These are phyloP conservation scores for Microchirus variegatus DNA, from an alignment of 2,797 vertebrate genomes.

Conservation along the genomic window DNA sequence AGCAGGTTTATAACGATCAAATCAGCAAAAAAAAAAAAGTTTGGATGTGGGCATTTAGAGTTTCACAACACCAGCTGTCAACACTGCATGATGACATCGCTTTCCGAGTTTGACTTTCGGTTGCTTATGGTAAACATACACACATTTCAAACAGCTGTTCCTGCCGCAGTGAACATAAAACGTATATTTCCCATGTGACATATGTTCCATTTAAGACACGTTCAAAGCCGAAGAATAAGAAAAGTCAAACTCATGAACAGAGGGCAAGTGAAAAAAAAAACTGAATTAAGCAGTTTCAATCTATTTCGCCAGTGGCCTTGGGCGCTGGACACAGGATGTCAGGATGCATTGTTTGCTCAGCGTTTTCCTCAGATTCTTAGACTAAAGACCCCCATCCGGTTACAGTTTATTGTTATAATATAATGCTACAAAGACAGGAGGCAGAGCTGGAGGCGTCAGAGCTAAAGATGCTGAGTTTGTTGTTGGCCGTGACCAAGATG, in stretches of 20 bases:
- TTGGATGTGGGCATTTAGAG: neutral
- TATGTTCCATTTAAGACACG: neutral
- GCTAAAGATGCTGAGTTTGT: no score
- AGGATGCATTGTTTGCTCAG: no score
- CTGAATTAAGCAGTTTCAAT: neutral
- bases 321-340: no score
- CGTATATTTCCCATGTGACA: neutral
- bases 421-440: no score
- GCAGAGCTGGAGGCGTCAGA: no score
- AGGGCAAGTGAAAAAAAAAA: neutral
- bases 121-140: neutral
- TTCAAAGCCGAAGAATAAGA: neutral
- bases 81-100: neutral
- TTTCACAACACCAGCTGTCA: neutral
- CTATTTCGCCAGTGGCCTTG: no score
- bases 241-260: neutral
- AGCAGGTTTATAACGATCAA: neutral
- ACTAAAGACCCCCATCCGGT: neutral
- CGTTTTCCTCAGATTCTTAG: neutral
- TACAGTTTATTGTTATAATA: no score
- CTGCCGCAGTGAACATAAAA: neutral
- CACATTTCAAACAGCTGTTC: neutral
- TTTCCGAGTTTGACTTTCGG: neutral
- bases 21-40: constrained; percentile 10
- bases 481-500: no score